Conservation (phyloP, 2,797 vertebrate genomes). For the Karalla daura region DNA sequence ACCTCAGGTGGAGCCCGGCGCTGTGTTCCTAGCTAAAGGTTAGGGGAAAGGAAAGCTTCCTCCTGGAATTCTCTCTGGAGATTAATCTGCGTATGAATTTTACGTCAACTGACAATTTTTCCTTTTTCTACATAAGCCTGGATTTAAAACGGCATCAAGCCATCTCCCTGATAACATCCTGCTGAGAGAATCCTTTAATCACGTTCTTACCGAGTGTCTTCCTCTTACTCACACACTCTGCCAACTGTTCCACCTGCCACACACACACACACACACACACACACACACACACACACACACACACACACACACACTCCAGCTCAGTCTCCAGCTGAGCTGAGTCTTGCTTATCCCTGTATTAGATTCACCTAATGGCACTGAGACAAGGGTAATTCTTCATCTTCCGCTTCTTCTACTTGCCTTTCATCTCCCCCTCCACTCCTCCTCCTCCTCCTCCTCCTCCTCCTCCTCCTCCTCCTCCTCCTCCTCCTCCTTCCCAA, state of each 20-base stretch:
- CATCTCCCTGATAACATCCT: conserved; percentile 40
- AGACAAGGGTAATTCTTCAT: conserved; percentile 70
- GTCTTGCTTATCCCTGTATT: conserved; percentile 64
- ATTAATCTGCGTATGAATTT: conserved; percentile 1
- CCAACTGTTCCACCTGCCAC: conserved; percentile 63
- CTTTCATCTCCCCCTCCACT: conserved; percentile 72
- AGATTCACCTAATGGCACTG: conserved; percentile 63
- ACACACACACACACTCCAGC: conserved; percentile 15
- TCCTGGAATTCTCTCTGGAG: not conserved
- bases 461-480: no score
- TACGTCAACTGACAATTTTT: conserved; percentile 9
- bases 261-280: conserved; percentile 10
- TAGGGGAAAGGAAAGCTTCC: not conserved
- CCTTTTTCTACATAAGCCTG: conserved; percentile 5
- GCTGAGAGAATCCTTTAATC: conserved; percentile 57
- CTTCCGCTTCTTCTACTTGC: conserved; percentile 59
- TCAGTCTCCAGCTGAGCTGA: not conserved
- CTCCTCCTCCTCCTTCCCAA: conserved; percentile 34
- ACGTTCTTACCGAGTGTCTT: conserved; percentile 36
- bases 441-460: conserved; percentile 5
- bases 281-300: conserved; percentile 11
- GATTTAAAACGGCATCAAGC: conserved; percentile 20
- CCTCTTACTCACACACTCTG: conserved; percentile 31
- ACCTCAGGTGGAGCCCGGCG: no score
- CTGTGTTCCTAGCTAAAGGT: not conserved